Evolutionary conservation across 2,888 invertebrate species (phyloP), one percentile per base, ranked within the genome.

Genomic region (Parnassius apollo): DNA sequence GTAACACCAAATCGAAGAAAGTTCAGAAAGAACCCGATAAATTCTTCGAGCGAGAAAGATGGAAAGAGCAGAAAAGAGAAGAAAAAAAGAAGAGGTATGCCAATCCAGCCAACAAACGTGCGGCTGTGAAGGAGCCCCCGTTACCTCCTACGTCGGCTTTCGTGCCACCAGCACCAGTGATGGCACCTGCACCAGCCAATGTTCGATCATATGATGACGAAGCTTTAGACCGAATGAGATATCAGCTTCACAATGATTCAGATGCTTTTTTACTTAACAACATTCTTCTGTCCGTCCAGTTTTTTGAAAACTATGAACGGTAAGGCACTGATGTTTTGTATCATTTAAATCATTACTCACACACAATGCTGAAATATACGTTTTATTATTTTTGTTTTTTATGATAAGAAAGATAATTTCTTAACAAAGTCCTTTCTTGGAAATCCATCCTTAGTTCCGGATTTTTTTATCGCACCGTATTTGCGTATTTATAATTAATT

Each of bases 301-400:
- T 97, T 85, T 96, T 96, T 74, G 94, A 94, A 69, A 95, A 96
- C 80, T 96, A 93, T 76, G 95, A 96, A 79, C 93, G 93, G 96
- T 96, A 82, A 92, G 93, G 59, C 48, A 58, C 44, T n/a, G 18
- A 18, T 45, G 45, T 54, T 42, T 54, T 35, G 7, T 35, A 7
- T 0, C 0, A 35, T 35, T 25, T 4, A 35, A 35, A 35, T 35
- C 35, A 35, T 35, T 35, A 4, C 7, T 7, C 35, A n/a, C 8
- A 54, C 13, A 42, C 10, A 46, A 46, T 46, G 10, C 46, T 11
- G 46, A 46, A 46, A 12, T 7, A 35, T 4, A 35, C 4, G 35
- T 35, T 35, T 35, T 35, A 35, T 35, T 35, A 35, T 7, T 35
- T 35, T 35, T 35, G 35, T 35, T 35, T 35, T 35, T 0, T 35